These are phyloP conservation scores for Motacilla tschutschensis DNA, from an alignment of 2,113 vertebrate species.

Conservation along the genomic window DNA sequence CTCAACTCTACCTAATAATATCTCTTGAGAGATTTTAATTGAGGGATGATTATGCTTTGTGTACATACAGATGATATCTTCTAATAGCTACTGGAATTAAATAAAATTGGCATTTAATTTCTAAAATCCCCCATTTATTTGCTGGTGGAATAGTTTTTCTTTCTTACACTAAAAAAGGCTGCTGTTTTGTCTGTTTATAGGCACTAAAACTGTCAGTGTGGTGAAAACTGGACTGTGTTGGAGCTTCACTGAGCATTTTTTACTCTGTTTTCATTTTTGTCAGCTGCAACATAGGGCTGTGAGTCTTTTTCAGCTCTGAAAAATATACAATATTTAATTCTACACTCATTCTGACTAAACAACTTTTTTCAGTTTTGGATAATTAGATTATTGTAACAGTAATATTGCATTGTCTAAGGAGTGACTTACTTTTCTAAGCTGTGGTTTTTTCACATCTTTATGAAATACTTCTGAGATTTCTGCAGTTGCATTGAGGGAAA, in stretches of 20 bases:
- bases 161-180: neutral
- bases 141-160: neutral
- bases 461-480: neutral
- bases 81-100: neutral
- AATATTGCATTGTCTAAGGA: neutral
- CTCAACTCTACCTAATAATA: neutral
- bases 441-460: neutral
- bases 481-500: neutral
- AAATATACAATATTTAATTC: neutral
- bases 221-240: neutral
- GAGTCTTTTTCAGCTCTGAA: neutral
- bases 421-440: neutral
- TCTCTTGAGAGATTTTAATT: neutral
- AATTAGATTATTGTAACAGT: neutral
- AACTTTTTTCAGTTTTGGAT: neutral
- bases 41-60: neutral
- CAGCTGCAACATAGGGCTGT: neutral
- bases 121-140: neutral
- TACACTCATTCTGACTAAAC: neutral
- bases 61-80: neutral
- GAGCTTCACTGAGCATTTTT: neutral
- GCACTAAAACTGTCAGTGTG: neutral
- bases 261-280: neutral
- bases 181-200: neutral
- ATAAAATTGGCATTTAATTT: conserved; percentile 5